Conservation (phyloP, 92 coral and sea anemone species). For the Siderastrea radians region DNA sequence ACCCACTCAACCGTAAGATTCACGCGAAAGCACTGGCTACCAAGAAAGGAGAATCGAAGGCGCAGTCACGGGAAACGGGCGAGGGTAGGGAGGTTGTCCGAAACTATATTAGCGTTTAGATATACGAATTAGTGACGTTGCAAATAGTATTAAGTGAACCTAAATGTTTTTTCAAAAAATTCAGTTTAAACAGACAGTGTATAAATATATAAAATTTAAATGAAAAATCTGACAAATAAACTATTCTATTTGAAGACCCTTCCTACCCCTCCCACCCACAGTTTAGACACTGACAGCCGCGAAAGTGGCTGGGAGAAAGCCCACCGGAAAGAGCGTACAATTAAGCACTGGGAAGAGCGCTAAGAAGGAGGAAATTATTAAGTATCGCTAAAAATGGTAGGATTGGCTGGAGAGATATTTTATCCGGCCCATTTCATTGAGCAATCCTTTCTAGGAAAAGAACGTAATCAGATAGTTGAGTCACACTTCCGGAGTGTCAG, state of each 20-base stretch:
- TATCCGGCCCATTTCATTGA: background rate
- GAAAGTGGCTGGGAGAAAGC: background rate
- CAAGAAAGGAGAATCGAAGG: constrained; percentile 3
- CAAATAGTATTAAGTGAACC: too few relatives aligned
- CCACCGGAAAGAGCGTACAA: background rate
- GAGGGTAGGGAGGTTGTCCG: background rate
- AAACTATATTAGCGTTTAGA: too few relatives aligned
- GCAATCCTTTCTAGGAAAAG: background rate
- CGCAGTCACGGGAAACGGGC: background rate
- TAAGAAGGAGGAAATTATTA: background rate
- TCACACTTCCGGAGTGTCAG: constrained; percentile 29
- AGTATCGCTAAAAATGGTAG: background rate
- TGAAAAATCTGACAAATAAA: too few relatives aligned
- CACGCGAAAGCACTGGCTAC: background rate
- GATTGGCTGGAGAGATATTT: background rate
- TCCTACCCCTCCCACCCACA: background rate
- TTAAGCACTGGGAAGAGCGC: background rate
- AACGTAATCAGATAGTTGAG: background rate
- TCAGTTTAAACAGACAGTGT: background rate
- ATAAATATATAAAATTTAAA: background rate
- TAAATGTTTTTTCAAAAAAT: background rate
- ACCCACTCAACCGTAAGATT: background rate
- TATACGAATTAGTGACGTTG: too few relatives aligned
- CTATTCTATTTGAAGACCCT: background rate
- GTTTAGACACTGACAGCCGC: background rate